phyloP scores from a whole-genome alignment of 1,140 invertebrate genomes.

The Reticulitermes speratus region DNA sequence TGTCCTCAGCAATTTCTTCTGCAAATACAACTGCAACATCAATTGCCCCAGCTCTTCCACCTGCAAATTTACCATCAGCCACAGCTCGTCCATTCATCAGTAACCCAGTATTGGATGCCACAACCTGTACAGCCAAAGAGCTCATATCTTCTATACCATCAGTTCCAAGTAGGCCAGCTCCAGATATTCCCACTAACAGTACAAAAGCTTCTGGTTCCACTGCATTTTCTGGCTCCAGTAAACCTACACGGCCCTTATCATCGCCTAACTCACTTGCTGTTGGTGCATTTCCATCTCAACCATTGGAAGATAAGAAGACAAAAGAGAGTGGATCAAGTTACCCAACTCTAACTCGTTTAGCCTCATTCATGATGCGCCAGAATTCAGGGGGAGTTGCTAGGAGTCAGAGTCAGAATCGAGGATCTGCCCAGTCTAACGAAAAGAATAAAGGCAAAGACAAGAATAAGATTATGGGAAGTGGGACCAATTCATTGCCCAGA shows the following conservation, averaged over 20 bases:
- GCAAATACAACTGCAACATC: slow-evolving; percentile 37
- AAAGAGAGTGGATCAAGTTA: slow-evolving; percentile 31
- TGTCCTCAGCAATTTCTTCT: slow-evolving; percentile 27
- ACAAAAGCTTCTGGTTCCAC: not conserved
- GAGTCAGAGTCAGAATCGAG: slow-evolving; percentile 47
- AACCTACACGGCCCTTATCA: slow-evolving; percentile 48
- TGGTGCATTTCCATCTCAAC: slow-evolving; percentile 36
- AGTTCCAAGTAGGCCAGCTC: slow-evolving; percentile 54
- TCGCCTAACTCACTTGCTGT: slow-evolving; percentile 48
- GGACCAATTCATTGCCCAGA: slow-evolving; percentile 57
- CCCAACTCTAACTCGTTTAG: slow-evolving; percentile 63
- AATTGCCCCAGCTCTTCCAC: slow-evolving; percentile 58
- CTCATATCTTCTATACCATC: slow-evolving; percentile 48
- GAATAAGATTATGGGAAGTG: slow-evolving; percentile 40
- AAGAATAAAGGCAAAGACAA: slow-evolving; percentile 50
- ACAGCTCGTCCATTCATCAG: slow-evolving; percentile 74
- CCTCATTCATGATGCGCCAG: slow-evolving; percentile 68
- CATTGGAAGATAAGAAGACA: slow-evolving; percentile 29
- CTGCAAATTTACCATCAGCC: slow-evolving; percentile 55
- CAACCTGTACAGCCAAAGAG: slow-evolving; percentile 64
- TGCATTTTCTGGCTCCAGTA: not conserved
- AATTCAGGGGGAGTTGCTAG: slow-evolving; percentile 33
- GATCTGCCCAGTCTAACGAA: slow-evolving; percentile 47
- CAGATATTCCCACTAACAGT: slow-evolving; percentile 44
- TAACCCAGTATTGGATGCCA: slow-evolving; percentile 73